These are phyloP conservation scores for Coregonus sp. DNA, from an alignment of 2,797 vertebrate genomes.

Conservation along the genomic window DNA sequence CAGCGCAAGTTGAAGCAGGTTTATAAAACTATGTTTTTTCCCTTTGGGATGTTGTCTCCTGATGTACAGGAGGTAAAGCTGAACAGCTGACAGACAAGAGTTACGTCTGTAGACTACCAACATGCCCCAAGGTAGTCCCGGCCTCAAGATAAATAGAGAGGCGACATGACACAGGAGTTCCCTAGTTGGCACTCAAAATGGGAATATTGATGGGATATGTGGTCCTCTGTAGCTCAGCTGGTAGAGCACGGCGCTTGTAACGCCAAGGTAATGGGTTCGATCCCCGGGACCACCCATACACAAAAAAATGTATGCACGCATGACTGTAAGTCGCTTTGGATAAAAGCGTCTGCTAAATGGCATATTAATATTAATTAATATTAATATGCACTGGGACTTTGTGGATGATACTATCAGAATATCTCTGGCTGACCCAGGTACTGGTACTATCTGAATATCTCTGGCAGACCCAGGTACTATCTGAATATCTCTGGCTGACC, in stretches of 20 bases:
- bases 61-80: background rate
- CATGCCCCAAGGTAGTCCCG: background rate
- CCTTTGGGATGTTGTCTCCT: background rate
- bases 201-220: background rate
- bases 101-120: background rate
- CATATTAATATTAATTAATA: no score
- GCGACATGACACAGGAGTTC: background rate
- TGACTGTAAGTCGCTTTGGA: no score
- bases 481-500: background rate
- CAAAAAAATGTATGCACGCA: no score
- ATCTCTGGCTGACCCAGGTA: background rate
- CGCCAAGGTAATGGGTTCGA: no score
- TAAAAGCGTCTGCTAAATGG: no score
- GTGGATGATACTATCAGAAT: background rate
- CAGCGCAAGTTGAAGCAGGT: background rate
- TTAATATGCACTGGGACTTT: background rate
- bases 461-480: background rate
- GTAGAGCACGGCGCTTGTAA: no score
- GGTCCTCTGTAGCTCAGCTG: no score
- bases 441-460: no score
- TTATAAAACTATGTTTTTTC: background rate
- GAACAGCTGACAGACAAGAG: background rate
- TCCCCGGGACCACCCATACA: no score
- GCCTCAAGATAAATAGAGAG: background rate
- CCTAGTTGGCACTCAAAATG: background rate